Evolutionary conservation across 2,888 invertebrate genomes (phyloP), one percentile per base, ranked within the genome.

Genomic region (Craniophora ligustri): DNA sequence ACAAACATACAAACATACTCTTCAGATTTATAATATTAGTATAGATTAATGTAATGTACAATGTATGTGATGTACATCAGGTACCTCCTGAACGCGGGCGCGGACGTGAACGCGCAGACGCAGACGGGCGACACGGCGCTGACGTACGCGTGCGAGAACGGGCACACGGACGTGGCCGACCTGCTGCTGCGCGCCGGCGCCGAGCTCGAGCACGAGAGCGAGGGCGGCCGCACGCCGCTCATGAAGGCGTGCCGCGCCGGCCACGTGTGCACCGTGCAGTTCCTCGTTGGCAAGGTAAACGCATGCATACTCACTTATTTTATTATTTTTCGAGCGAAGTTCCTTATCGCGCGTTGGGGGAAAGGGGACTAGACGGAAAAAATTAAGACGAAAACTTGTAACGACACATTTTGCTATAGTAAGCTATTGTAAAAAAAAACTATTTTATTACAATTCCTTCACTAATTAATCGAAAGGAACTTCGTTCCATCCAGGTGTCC

Each of bases 241-340:
- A 99, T 99, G 99, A 99, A 99, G 93, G 99, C 99, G 18, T 98
- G 98, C 72, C 95, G 99, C 70, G 98, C 99, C 11, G 99, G 99
- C 0, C 99, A 99, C 89, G 93, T 98, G 47, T 98, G 98, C 91
- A 98, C 99, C 66, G 99, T 99, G 72, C 98, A 98, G 94, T 99
- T 98, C 94, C 96, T 99, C 61, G 96, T 99, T 70, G 95, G 96
- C 50, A 98, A 98, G 89, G 91, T 89, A 87, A 3, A 1, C n/a
- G n/a, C 21, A 8, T 1, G 21, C 21, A 21, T 8, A 21, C 21
- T 2, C n/a, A n/a, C n/a, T n/a, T n/a, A n/a, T n/a, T n/a, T n/a
- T n/a, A n/a, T n/a, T n/a, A n/a, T n/a, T n/a, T n/a, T n/a, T n/a
- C n/a, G n/a, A n/a, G n/a, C n/a, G n/a, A n/a, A n/a, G n/a, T n/a